phyloP scores from a whole-genome alignment of 2,797 vertebrate species.

The Ciconia nigra region DNA sequence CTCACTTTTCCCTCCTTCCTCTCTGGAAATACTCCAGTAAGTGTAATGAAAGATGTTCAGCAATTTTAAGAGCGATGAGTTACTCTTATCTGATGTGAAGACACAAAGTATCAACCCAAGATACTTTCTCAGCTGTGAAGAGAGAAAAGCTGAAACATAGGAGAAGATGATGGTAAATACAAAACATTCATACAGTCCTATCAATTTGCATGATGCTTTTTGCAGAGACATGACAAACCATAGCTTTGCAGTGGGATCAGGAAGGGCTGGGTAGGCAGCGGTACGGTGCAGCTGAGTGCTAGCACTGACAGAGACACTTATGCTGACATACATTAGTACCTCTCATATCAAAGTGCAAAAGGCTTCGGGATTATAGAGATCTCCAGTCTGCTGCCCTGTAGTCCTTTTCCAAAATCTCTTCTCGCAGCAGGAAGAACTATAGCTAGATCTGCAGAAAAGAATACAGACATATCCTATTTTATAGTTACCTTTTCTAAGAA shows the following conservation, averaged over 20 bases:
- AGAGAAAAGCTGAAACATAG: not conserved
- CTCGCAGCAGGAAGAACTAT: not conserved
- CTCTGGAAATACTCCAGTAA: not conserved
- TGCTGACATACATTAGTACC: not conserved
- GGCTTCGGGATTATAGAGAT: not conserved
- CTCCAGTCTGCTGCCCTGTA: not conserved
- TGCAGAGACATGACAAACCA: rapidly evolving
- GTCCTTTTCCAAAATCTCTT: not conserved
- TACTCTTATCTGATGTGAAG: not conserved
- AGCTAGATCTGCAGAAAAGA: not conserved
- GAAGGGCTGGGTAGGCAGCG: not conserved
- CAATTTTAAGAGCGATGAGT: rapidly evolving
- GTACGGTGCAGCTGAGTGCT: not conserved
- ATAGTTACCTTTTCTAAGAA: not conserved
- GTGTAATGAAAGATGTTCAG: not conserved
- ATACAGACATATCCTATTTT: not conserved
- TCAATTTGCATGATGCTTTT: not conserved
- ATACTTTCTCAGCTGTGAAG: not conserved
- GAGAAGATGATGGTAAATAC: not conserved
- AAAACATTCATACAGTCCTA: not conserved
- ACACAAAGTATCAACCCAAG: not conserved
- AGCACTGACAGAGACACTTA: not conserved
- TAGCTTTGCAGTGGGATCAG: not conserved
- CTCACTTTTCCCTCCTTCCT: not conserved
- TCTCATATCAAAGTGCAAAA: not conserved